Conservation (phyloP, 2,113 vertebrate genomes). For the Clarias magur region DNA sequence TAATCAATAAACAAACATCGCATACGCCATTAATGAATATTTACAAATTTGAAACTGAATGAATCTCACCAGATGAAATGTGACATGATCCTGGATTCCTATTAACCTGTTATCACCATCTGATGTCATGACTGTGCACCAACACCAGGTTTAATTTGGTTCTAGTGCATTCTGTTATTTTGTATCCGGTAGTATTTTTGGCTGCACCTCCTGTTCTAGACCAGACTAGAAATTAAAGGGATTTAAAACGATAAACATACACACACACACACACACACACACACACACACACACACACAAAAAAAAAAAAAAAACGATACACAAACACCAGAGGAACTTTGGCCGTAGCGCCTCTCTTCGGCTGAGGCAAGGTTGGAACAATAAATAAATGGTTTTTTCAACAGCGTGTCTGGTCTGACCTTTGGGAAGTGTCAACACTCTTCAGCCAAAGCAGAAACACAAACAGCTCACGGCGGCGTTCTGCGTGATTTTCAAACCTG, state of each 20-base stretch:
- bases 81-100: background rate
- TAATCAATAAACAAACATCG: too few species aligned
- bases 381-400: slow-evolving; percentile 24
- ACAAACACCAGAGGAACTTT: background rate
- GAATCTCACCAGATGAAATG: background rate
- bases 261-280: too few species aligned
- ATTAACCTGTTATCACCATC: background rate
- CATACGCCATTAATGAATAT: background rate
- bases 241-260: background rate
- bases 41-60: background rate
- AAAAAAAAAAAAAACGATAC: background rate
- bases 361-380: background rate
- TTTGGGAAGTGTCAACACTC: slow-evolving; percentile 21
- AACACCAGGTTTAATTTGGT: background rate
- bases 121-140: background rate
- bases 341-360: background rate
- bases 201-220: background rate
- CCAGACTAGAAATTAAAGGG: background rate
- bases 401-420: slow-evolving; percentile 22
- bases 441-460: slow-evolving; percentile 1
- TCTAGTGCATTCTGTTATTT: background rate
- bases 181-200: background rate
- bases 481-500: slow-evolving; percentile 1
- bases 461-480: slow-evolving; percentile 8
- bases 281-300: too few species aligned